A percentile compares a stretch with the other conserved stretches of the same genome.
Conservation (phyloP, 1,140 invertebrate species). For the Brachionus asplanchnoidis region DNA sequence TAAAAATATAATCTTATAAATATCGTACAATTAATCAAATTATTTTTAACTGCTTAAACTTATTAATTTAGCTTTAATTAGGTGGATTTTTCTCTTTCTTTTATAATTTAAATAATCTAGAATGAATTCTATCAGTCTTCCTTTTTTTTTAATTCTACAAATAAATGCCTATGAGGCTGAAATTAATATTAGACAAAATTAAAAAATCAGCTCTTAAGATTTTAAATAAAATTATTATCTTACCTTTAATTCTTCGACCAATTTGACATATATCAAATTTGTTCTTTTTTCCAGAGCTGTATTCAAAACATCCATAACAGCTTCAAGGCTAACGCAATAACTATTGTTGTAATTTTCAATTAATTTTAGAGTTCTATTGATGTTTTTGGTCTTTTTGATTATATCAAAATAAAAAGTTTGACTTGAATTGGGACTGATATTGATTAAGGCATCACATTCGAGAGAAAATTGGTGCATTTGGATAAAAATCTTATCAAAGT, state of each 20-base stretch:
- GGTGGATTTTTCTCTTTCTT: too few relatives aligned
- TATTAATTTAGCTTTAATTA: too few relatives aligned
- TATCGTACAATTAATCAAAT: too few relatives aligned
- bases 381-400: neutral
- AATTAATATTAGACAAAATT: neutral
- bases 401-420: neutral
- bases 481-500: conserved; percentile 26
- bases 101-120: too few relatives aligned
- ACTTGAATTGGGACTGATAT: neutral
- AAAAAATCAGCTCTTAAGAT: neutral
- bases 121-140: too few relatives aligned
- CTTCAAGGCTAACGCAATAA: neutral
- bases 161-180: too few relatives aligned
- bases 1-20: too few relatives aligned
- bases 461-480: neutral
- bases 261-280: neutral
- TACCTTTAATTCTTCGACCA: neutral
- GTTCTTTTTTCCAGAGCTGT: neutral
- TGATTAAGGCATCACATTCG: conserved; percentile 18
- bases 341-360: conserved; percentile 13
- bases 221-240: neutral
- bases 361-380: neutral
- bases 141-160: too few relatives aligned
- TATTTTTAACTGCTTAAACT: too few relatives aligned
- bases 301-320: neutral